Conservation (phyloP, 1,140 invertebrate species). For the Pseudomyrmex cubaensis region DNA sequence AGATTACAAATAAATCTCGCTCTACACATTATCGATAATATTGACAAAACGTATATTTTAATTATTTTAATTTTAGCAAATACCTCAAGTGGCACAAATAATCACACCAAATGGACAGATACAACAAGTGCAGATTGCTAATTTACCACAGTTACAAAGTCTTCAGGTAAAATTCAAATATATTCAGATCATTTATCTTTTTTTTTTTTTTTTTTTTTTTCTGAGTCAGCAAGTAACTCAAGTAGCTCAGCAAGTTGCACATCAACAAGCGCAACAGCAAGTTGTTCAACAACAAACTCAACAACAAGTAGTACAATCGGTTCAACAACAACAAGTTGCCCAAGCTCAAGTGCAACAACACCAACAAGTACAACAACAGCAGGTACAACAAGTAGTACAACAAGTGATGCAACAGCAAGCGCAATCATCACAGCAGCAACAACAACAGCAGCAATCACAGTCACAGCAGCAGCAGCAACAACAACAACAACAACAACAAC, state of each 20-base stretch:
- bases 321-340: constrained; percentile 82
- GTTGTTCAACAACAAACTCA: constrained; percentile 81
- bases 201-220: neutral
- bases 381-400: constrained; percentile 70
- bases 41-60: constrained; percentile 29
- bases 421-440: constrained; percentile 84
- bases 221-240: constrained; percentile 75
- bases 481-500: too few relatives aligned
- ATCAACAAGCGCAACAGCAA: constrained; percentile 81
- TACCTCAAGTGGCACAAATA: constrained; percentile 92
- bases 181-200: neutral
- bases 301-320: constrained; percentile 75
- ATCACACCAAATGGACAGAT: constrained; percentile 94
- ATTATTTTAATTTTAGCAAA: constrained; percentile 77
- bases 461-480: constrained; percentile 82
- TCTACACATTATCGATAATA: constrained; percentile 82
- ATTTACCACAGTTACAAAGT: constrained; percentile 87
- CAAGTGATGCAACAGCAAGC: constrained; percentile 75
- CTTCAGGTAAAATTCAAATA: constrained; percentile 76
- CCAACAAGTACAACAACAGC: constrained; percentile 76
- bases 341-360: constrained; percentile 82
- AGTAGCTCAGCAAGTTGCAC: constrained; percentile 82
- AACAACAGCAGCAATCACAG: constrained; percentile 79
- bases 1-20: constrained; percentile 31
- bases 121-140: constrained; percentile 93